A percentile compares a stretch with the other conserved stretches of the same genome.
These are phyloP conservation scores for Raja brachyura DNA, from an alignment of 2,113 vertebrate species.

Conservation along the genomic window DNA sequence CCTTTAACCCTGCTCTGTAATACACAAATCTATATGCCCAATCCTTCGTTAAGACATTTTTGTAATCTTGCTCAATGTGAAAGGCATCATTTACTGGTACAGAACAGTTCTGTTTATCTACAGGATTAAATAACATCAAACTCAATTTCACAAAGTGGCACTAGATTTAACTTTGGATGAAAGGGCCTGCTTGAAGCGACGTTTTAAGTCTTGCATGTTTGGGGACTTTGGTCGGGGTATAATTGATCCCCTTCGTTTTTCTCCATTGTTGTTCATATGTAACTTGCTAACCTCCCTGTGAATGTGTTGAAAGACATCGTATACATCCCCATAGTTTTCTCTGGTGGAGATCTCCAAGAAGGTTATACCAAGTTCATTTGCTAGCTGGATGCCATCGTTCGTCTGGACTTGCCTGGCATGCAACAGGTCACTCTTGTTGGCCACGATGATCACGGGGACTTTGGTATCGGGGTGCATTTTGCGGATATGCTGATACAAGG, in stretches of 20 bases:
- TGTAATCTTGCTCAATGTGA: neutral
- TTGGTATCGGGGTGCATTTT: constrained; percentile 58
- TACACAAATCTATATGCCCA: neutral
- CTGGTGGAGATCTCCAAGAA: constrained; percentile 71
- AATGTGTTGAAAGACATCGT: constrained; percentile 65
- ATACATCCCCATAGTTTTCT: constrained; percentile 63
- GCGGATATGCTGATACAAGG: constrained; percentile 63
- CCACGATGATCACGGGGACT: constrained; percentile 63
- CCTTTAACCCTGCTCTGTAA: neutral
- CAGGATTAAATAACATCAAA: neutral
- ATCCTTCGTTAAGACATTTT: neutral
- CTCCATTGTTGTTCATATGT: constrained; percentile 43
- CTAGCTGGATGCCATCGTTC: constrained; percentile 58
- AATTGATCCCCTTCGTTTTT: constrained; percentile 54
- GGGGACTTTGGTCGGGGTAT: constrained; percentile 68
- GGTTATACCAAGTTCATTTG: constrained; percentile 61
- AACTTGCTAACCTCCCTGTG: constrained; percentile 67
- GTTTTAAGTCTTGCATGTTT: constrained; percentile 73
- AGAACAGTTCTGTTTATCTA: constrained; percentile 21
- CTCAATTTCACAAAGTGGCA: constrained; percentile 27
- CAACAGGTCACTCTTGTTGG: constrained; percentile 68
- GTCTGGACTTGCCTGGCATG: constrained; percentile 63
- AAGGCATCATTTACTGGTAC: neutral
- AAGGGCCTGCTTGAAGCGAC: constrained; percentile 71
- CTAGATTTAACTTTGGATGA: constrained; percentile 62